A percentile compares a stretch with the other conserved stretches of the same genome.
Evolutionary conservation across 2,113 vertebrate species (phyloP).

Genomic region (Dasypus novemcinctus): DNA sequence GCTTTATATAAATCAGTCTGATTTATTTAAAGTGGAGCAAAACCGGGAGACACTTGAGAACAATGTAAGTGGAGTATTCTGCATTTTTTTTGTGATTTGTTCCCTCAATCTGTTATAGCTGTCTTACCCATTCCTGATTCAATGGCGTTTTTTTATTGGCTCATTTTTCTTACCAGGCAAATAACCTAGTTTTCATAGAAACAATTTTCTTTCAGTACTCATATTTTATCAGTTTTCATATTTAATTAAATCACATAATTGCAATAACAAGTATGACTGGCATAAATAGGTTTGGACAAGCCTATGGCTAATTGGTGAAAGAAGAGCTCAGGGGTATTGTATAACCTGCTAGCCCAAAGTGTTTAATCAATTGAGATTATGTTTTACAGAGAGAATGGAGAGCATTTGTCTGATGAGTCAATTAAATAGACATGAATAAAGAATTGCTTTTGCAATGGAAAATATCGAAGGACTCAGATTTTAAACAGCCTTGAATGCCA

Average conservation of each 20-base stretch:
- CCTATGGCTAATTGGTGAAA: constrained; percentile 47
- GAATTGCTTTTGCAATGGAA: not conserved
- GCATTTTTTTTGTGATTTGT: constrained; percentile 14
- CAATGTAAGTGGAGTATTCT: not conserved
- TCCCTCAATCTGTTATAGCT: not conserved
- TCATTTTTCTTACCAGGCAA: constrained; percentile 18
- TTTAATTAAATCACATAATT: constrained; percentile 68
- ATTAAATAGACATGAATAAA: constrained; percentile 47
- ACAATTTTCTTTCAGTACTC: constrained; percentile 48
- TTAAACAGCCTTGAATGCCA: not conserved
- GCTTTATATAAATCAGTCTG: not conserved
- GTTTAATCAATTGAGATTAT: constrained; percentile 15
- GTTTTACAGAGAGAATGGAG: not conserved
- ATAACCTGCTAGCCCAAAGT: not conserved
- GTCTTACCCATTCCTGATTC: constrained; percentile 14
- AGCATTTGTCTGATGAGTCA: constrained; percentile 35
- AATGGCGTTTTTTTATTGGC: not conserved
- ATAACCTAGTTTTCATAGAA: constrained; percentile 49
- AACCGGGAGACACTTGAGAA: not conserved
- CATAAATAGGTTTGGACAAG: constrained; percentile 55
- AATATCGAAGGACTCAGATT: not conserved
- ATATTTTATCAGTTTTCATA: constrained; percentile 54
- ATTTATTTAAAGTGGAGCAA: constrained; percentile 41
- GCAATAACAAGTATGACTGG: constrained; percentile 45
- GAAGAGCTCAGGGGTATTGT: not conserved